phyloP scores from a whole-genome alignment of 1,140 invertebrate genomes.

The Myzus persicae region DNA sequence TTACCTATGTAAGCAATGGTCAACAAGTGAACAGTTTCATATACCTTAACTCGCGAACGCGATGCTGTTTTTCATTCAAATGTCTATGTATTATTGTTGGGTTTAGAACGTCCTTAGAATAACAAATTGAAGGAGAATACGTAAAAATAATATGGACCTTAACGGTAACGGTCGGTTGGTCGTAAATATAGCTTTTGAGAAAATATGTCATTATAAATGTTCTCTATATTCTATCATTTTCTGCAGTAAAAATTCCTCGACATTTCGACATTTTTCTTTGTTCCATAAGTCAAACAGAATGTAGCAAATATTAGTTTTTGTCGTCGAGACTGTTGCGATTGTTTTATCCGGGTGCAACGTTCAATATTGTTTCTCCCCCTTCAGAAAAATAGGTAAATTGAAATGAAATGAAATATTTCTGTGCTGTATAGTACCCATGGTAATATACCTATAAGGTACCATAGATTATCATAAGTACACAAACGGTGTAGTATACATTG shows the following conservation, averaged over 20 bases:
- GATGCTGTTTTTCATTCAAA: background rate
- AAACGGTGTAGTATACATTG: background rate
- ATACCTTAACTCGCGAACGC: background rate
- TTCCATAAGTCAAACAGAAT: background rate
- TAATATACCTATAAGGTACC: background rate
- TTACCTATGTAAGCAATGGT: background rate
- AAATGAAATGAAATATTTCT: background rate
- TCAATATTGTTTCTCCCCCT: background rate
- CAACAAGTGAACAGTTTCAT: background rate
- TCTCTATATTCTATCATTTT: background rate
- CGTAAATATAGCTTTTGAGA: background rate
- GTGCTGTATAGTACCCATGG: background rate
- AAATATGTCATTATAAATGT: background rate
- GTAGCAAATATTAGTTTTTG: background rate
- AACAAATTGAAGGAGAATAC: background rate
- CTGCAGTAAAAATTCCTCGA: background rate
- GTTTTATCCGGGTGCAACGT: background rate
- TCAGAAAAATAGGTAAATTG: background rate
- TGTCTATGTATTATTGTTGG: background rate
- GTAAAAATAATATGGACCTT: background rate
- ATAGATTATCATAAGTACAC: background rate
- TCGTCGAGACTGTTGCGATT: background rate
- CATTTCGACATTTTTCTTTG: background rate
- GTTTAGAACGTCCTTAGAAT: background rate
- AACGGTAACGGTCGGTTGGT: too few relatives aligned